Evolutionary conservation across 92 coral and sea anemone genomes (phyloP).

Genomic region (Ricordea florida): DNA sequence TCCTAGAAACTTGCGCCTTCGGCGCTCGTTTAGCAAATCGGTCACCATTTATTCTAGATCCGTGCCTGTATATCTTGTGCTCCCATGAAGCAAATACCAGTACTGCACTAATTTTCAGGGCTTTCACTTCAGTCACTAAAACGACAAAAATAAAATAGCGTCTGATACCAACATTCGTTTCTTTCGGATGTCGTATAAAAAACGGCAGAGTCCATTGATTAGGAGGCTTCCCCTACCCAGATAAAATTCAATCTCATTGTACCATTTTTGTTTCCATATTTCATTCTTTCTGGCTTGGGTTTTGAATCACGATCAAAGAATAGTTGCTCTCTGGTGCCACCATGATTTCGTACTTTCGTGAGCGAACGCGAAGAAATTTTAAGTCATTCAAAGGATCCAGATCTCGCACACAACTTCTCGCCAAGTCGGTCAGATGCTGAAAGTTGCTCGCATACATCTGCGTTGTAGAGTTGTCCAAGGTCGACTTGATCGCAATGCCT

Average conservation of each 20-base stretch:
- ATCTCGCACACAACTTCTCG: constrained; percentile 78
- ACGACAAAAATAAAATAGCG: too few relatives aligned
- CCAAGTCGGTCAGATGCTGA: constrained; percentile 54
- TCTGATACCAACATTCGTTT: too few relatives aligned
- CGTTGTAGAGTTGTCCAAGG: constrained; percentile 85
- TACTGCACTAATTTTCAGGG: too few relatives aligned
- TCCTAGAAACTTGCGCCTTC: too few relatives aligned
- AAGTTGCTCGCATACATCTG: constrained; percentile 67
- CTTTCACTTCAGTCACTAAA: too few relatives aligned
- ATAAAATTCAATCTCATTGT: background rate
- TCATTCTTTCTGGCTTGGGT: constrained; percentile 22
- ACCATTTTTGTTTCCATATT: background rate
- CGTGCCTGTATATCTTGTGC: too few relatives aligned
- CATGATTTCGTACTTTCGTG: constrained; percentile 79
- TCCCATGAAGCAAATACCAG: too few relatives aligned
- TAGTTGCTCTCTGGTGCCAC: constrained; percentile 74
- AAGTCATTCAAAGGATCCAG: constrained; percentile 79
- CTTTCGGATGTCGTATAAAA: background rate
- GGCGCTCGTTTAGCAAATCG: too few relatives aligned
- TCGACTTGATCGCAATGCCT: constrained; percentile 71
- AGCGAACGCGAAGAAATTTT: constrained; percentile 75
- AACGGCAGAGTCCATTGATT: background rate
- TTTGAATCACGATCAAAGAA: constrained; percentile 72
- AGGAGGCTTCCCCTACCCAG: background rate
- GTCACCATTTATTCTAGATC: too few relatives aligned